These are phyloP conservation scores for Diplolepis rosae DNA, from an alignment of 2,888 invertebrate genomes.

Conservation along the genomic window DNA sequence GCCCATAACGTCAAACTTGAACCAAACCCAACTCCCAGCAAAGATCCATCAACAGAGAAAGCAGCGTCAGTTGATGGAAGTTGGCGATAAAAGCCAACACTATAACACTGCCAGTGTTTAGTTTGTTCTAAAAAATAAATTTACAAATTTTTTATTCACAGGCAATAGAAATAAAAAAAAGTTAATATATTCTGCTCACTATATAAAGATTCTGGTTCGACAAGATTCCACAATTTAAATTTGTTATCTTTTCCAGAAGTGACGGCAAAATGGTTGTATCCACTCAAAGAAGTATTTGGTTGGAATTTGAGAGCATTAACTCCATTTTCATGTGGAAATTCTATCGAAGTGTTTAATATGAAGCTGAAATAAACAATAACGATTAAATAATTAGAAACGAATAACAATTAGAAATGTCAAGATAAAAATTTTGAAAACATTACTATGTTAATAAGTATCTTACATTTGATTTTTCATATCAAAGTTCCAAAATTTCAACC, in stretches of 20 bases:
- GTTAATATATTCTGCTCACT: constrained; percentile 68
- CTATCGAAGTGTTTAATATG: constrained; percentile 82
- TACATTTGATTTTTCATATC: constrained; percentile 78
- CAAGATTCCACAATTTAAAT: constrained; percentile 83
- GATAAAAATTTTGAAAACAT: constrained; percentile 15
- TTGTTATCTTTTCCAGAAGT: constrained; percentile 81
- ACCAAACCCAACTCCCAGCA: constrained; percentile 82
- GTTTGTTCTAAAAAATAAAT: constrained; percentile 73
- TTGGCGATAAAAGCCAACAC: constrained; percentile 79
- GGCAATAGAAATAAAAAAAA: constrained; percentile 7
- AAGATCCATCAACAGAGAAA: constrained; percentile 86
- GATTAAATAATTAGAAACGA: neutral
- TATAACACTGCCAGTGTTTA: constrained; percentile 81
- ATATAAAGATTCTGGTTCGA: constrained; percentile 76
- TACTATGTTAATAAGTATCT: constrained; percentile 47
- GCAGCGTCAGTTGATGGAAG: constrained; percentile 77
- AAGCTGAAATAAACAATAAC: constrained; percentile 75
- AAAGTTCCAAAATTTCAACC: constrained; percentile 86
- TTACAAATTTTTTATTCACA: constrained; percentile 8
- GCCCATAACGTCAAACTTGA: constrained; percentile 82
- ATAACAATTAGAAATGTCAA: too few relatives aligned
- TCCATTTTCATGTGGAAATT: constrained; percentile 81
- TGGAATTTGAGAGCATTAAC: constrained; percentile 79
- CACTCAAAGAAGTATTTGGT: constrained; percentile 70
- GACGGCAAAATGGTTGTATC: constrained; percentile 76